Conservation (phyloP, 2,797 vertebrate genomes). For the Falco peregrinus region DNA sequence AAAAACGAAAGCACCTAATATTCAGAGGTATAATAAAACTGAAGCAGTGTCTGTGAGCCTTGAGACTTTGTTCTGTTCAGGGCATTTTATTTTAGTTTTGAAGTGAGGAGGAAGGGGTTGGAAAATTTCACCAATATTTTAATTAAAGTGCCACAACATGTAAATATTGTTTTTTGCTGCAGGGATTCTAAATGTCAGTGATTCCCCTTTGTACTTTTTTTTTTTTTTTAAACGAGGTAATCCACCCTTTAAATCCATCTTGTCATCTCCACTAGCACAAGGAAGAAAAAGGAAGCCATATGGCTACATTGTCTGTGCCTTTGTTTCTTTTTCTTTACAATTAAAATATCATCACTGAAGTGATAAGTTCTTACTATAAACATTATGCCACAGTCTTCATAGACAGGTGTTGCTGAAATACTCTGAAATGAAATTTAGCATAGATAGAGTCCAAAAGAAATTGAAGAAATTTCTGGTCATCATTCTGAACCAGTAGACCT, state of each 20-base stretch:
- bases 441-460: not conserved
- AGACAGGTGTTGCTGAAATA: not conserved
- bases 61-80: not conserved
- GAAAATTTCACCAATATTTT: not conserved
- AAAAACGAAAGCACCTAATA: not conserved
- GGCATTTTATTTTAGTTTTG: slow-evolving; percentile 1
- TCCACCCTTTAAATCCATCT: slow-evolving; percentile 38
- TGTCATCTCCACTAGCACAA: slow-evolving; percentile 11
- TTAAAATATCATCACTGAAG: slow-evolving; percentile 5
- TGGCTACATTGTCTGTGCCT: not conserved
- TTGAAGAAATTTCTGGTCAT: not conserved
- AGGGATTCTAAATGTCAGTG: slow-evolving; percentile 19
- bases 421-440: not conserved
- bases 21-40: not conserved
- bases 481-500: not conserved
- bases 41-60: not conserved
- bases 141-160: not conserved
- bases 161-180: not conserved
- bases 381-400: not conserved
- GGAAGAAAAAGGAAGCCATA: not conserved
- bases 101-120: not conserved
- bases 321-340: not conserved
- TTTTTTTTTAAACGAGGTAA: not conserved
- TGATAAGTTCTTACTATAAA: not conserved
- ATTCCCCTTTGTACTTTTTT: slow-evolving; percentile 10